Percentiles rank a stretch among this genome's conserved stretches.
These are phyloP conservation scores for Okamejei kenojei DNA, from an alignment of 2,797 vertebrate genomes.

Conservation along the genomic window DNA sequence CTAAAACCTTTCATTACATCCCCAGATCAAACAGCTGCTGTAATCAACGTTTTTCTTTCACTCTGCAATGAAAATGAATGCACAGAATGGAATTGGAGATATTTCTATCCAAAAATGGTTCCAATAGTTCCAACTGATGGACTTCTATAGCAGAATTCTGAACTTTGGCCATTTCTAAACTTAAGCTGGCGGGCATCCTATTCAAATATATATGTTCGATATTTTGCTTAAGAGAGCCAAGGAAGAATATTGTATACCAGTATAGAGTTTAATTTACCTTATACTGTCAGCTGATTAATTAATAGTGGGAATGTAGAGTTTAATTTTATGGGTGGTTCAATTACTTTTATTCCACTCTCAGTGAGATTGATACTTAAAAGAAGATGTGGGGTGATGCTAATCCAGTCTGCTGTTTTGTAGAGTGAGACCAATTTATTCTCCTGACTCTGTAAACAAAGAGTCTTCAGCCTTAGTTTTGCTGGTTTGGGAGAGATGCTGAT, in stretches of 20 bases:
- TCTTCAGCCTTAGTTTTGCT: not conserved
- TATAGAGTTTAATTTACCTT: not conserved
- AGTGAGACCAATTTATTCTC: not conserved
- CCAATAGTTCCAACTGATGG: not conserved
- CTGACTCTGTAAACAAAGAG: not conserved
- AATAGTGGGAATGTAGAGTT: not conserved
- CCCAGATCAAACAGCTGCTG: not conserved
- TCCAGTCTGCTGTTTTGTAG: not conserved
- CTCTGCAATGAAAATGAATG: not conserved
- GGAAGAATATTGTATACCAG: not conserved
- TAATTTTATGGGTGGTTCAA: not conserved
- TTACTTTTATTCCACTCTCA: not conserved
- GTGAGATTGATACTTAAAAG: not conserved
- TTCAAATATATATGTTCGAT: not conserved
- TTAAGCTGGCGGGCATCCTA: not conserved
- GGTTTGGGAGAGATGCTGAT: not conserved
- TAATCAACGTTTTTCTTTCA: not conserved
- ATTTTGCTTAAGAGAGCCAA: not conserved
- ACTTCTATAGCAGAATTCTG: not conserved
- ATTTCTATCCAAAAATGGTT: not conserved
- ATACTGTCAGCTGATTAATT: not conserved
- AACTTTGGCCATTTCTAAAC: not conserved
- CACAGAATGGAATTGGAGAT: not conserved
- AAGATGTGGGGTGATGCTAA: not conserved
- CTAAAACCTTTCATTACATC: not conserved